Conservation (phyloP, 2,113 vertebrate genomes). For the Amblyornis subalaris region DNA sequence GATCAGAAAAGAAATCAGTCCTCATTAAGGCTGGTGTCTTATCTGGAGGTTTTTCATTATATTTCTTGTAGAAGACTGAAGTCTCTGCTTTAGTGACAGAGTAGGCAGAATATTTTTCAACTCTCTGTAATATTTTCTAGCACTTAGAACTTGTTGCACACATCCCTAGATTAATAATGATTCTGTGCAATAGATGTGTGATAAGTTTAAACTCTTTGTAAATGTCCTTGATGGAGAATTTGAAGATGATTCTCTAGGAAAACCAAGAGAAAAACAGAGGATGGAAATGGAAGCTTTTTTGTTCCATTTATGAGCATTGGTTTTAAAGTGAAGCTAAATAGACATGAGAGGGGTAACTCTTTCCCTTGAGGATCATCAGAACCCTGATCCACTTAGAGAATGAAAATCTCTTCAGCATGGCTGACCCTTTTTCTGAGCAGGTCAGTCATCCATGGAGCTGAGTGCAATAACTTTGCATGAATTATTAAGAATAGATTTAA, state of each 20-base stretch:
- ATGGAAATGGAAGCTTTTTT: background rate
- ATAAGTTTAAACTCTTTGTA: background rate
- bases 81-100: background rate
- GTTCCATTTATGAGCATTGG: background rate
- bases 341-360: background rate
- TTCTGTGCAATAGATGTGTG: background rate
- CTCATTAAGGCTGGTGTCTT: background rate
- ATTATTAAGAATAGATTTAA: slow-evolving; percentile 42
- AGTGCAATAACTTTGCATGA: slow-evolving; percentile 52
- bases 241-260: background rate
- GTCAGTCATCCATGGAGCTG: slow-evolving; percentile 12
- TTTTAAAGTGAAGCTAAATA: background rate
- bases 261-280: background rate
- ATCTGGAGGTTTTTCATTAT: background rate
- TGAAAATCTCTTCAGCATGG: background rate
- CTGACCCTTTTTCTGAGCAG: background rate
- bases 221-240: background rate
- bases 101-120: background rate
- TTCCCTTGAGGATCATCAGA: background rate
- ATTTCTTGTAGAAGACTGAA: background rate
- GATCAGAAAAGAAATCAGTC: background rate
- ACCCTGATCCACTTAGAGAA: background rate
- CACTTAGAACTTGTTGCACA: background rate
- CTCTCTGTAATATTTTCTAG: background rate
- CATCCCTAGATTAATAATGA: background rate